Evolutionary conservation across 2,113 vertebrate species (phyloP), one percentile per base, ranked within the genome.

Genomic region (Hypomesus transpacificus): DNA sequence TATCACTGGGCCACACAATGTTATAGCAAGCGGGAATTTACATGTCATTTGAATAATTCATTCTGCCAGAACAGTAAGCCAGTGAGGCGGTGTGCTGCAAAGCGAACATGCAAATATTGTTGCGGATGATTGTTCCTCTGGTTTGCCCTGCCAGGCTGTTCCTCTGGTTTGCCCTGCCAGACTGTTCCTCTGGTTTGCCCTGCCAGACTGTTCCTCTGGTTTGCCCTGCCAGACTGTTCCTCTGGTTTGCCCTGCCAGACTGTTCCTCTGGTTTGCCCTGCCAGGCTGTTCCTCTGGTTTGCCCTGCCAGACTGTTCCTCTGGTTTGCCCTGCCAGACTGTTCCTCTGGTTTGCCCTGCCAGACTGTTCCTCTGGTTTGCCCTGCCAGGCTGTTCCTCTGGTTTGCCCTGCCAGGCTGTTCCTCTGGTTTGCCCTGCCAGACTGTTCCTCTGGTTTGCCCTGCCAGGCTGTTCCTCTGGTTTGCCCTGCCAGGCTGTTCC

Each of bases 31-130:
- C 75, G n/a, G 57, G 26, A 16, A 75, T 81, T 84, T 82, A 58
- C 74, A 76, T 82, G 53, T 22, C 16, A 76, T 83, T 87, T 81
- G 68, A 86, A 86, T 86, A 68, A 70, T 74, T 84, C 50, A 65
- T 21, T 51, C 51, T 69, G 52, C 51, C 39, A 74, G 74, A 68
- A 78, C 65, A 64, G 17, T 61, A 59, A 76, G 61, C 59, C 67
- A 65, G 58, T 74, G 67, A 69, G 77, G 75, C 73, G 70, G 68
- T 66, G 26, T 75, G 31, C 26, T 72, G 60, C 24, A 5, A 66
- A 67, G 63, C 68, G n/a, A 80, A 75, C 66, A 39, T 78, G 70
- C 64, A 82, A 73, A 81, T 72, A 14, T 4, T 21, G 31, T 65
- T 59, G 68, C 4, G 52, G 66, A 73, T 17, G 1, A 39, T 18